phyloP scores from a whole-genome alignment of 2,888 invertebrate species.

The Platerodrilus igneus region DNA sequence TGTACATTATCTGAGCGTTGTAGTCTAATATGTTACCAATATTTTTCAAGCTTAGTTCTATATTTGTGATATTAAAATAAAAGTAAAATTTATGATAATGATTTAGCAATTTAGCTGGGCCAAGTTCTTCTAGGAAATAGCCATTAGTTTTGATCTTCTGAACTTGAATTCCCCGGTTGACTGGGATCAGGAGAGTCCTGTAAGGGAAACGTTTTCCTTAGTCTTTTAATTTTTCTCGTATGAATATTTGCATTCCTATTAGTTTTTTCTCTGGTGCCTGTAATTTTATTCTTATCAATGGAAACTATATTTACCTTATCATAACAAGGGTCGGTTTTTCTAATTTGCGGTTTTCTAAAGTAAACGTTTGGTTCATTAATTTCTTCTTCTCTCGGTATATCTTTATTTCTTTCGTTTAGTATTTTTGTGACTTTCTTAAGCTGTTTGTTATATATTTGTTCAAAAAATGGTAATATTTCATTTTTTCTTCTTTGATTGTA shows the following conservation, averaged over 20 bases:
- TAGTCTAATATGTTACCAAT: too few relatives aligned
- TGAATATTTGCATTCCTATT: conserved; percentile 17
- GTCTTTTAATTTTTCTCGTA: conserved; percentile 21
- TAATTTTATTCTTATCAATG: conserved; percentile 19
- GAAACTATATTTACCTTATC: conserved; percentile 19
- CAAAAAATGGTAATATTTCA: conserved; percentile 24
- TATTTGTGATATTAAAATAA: conserved; percentile 25
- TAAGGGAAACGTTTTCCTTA: conserved; percentile 22
- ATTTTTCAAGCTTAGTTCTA: conserved; percentile 23
- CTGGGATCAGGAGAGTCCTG: conserved; percentile 19
- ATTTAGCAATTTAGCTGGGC: conserved; percentile 16
- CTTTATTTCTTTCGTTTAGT: conserved; percentile 10
- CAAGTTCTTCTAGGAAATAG: conserved; percentile 22
- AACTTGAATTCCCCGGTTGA: conserved; percentile 22
- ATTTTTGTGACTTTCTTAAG: conserved; percentile 7
- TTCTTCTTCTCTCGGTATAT: conserved; percentile 16
- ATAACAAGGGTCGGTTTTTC: conserved; percentile 12
- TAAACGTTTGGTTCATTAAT: conserved; percentile 17
- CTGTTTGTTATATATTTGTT: conserved; percentile 19
- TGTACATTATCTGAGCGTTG: too few relatives aligned
- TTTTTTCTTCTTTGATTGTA: conserved; percentile 26
- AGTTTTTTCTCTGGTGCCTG: conserved; percentile 19
- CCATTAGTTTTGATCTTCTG: conserved; percentile 20
- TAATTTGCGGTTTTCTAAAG: conserved; percentile 10
- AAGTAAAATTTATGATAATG: conserved; percentile 30